A percentile compares a stretch with the other conserved stretches of the same genome.
Evolutionary conservation across 2,113 vertebrate species (phyloP).

Genomic region (Benitochromis conjunctus): DNA sequence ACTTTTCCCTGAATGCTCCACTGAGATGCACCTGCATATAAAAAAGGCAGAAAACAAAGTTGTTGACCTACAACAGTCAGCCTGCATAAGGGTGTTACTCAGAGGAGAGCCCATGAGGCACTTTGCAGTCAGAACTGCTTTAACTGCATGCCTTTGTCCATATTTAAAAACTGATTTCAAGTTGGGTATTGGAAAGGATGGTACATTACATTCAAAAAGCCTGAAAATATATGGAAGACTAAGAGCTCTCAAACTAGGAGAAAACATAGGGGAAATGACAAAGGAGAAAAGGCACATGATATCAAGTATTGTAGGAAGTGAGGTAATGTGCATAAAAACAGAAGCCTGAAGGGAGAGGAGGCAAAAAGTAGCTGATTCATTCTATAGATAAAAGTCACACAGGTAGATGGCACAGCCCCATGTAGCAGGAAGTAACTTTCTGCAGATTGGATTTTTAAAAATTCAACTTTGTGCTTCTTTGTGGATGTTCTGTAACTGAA

Average conservation of each 20-base stretch:
- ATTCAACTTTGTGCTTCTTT: neutral
- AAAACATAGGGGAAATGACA: neutral
- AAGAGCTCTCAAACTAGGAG: neutral
- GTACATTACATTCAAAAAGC: neutral
- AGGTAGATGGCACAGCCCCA: neutral
- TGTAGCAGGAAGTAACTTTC: neutral
- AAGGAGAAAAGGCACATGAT: neutral
- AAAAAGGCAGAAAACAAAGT: conserved; percentile 13
- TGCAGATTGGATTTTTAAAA: neutral
- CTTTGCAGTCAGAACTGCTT: neutral
- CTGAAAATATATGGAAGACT: neutral
- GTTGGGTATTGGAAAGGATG: neutral
- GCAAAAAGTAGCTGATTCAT: neutral
- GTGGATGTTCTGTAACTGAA: neutral
- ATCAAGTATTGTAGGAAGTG: neutral
- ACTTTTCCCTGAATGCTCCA: neutral
- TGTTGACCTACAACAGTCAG: conserved; percentile 40
- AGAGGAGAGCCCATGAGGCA: neutral
- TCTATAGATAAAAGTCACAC: neutral
- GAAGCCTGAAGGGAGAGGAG: neutral
- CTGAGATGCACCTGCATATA: conserved; percentile 11
- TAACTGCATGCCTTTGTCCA: neutral
- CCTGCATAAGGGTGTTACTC: neutral
- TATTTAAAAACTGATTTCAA: neutral
- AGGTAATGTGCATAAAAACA: neutral